Evolutionary conservation across 2,888 invertebrate genomes (phyloP).

Genomic region (Aleiodes testaceus): DNA sequence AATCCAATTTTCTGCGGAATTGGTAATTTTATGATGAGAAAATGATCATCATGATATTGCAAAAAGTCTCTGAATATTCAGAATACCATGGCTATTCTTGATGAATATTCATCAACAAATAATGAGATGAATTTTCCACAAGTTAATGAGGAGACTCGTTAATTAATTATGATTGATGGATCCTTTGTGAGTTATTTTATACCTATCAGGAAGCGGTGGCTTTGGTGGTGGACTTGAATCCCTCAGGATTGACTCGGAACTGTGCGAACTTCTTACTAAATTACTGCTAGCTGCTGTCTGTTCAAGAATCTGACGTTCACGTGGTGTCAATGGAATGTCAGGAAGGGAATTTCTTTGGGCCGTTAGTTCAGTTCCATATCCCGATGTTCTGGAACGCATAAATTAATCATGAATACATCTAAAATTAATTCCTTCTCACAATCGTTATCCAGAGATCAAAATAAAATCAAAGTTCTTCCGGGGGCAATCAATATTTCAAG

Average conservation of each 20-base stretch:
- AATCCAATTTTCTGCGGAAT: too few relatives aligned
- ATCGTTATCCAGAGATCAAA: too few relatives aligned
- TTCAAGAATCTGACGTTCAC: constrained; percentile 81
- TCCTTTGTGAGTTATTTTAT: constrained; percentile 50
- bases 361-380: constrained; percentile 68
- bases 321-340: constrained; percentile 88
- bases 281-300: constrained; percentile 75
- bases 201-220: constrained; percentile 89
- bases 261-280: constrained; percentile 84
- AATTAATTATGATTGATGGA: neutral
- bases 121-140: neutral
- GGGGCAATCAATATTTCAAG: too few relatives aligned
- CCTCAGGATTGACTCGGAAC: constrained; percentile 85
- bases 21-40: too few relatives aligned
- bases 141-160: neutral
- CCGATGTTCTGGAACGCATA: constrained; percentile 64
- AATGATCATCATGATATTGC: too few relatives aligned
- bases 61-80: too few relatives aligned
- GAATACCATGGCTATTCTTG: too few relatives aligned
- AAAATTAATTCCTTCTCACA: neutral
- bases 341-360: constrained; percentile 81
- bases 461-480: too few relatives aligned
- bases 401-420: neutral
- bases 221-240: constrained; percentile 87
- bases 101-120: too few relatives aligned